Base-by-base conservation (phyloP, 35 echinoderm and acorn worm genomes). In the Patiria miniata region DNA sequence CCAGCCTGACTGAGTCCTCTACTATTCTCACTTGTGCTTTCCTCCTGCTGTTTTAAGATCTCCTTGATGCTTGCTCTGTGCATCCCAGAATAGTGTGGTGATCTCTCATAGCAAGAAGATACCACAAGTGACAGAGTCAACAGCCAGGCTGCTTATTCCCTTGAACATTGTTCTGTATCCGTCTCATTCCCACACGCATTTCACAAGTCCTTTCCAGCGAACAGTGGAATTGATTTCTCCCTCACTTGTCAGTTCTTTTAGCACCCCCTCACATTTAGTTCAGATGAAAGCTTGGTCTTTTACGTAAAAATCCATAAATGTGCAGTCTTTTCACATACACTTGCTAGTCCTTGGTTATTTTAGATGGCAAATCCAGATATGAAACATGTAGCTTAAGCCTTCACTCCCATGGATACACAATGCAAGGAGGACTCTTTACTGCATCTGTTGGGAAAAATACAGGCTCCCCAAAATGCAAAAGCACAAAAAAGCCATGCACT, bases 401-500 rank as follows among this genome's bases (percentile, higher is more conserved):
- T 73, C 30, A 73, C 65, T 73, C 65, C 65, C 65, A 34, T 12
- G 15, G 34, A 73, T 8, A 32, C 26, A 32, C 65, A 73, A 9
- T 28, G 26, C 34, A 23, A 14, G 2, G 29, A 7, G 65, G 26
- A 30, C 14, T 12, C 42, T 73, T 9, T 73, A 30, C 65, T 73
- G 65, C 65, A 73, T 73, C 65, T 73, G 65, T 73, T 0, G 15
- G 34, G 34, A 16, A 73, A 73, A 34, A 73, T 32, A 73, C 14
- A 73, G 10, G 34, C 30, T 73, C 65, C 65, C 57, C 65, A 26
- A 26, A 73, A 73, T 10, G 42, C 42, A 47, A 73, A 73, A 22
- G 26, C 65, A 73, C 65, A 26, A 26, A 73, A 60, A 32, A 73
- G 65, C 65, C 26, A 73, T 30, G 65, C 65, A 73, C 14, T 73